These are phyloP conservation scores for Platorchestia sp. DNA, from an alignment of 1,140 invertebrate species.

Conservation along the genomic window DNA sequence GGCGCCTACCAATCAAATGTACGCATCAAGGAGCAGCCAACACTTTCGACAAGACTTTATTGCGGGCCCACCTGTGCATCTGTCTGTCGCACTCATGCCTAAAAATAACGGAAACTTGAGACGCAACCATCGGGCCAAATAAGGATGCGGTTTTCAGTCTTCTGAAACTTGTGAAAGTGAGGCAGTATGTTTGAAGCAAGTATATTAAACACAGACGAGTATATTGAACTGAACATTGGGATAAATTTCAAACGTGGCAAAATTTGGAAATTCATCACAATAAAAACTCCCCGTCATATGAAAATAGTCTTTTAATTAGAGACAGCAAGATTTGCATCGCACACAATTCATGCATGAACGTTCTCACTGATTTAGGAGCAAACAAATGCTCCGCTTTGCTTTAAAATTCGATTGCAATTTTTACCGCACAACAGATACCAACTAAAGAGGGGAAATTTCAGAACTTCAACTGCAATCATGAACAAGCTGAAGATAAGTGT, in stretches of 20 bases:
- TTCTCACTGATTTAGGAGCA: background rate
- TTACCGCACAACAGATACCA: background rate
- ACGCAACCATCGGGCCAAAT: background rate
- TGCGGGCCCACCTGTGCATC: background rate
- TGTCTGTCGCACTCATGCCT: background rate
- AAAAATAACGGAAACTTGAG: background rate
- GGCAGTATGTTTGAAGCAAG: background rate
- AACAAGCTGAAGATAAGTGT: background rate
- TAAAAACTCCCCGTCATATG: background rate
- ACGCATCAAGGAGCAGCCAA: background rate
- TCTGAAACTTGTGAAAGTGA: background rate
- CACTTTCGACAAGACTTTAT: constrained; percentile 2
- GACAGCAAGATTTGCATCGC: background rate
- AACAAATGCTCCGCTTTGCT: background rate
- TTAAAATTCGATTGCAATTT: background rate
- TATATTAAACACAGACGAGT: background rate
- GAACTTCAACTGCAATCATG: background rate
- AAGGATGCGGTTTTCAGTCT: background rate
- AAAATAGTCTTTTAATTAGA: background rate
- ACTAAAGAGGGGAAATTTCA: background rate
- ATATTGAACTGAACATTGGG: background rate
- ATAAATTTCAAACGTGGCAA: background rate
- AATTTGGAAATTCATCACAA: background rate
- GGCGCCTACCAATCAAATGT: constrained; percentile 23
- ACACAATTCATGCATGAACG: background rate